Base-by-base conservation (phyloP, 2,888 invertebrate genomes). In the Carcina quercana region DNA sequence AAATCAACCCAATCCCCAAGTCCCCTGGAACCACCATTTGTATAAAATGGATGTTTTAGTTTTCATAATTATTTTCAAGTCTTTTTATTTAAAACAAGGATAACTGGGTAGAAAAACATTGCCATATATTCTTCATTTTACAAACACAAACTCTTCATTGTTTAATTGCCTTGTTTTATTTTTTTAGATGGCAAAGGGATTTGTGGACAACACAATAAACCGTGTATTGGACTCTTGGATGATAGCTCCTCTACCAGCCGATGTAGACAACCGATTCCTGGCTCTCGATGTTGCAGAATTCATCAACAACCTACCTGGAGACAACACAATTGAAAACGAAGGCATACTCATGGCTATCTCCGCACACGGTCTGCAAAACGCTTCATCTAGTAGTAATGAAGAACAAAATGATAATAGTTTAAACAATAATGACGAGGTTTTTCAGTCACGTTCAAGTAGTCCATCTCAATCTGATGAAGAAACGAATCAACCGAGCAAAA, bases 341-440 rank as follows among this genome's bases (percentile, higher is more conserved):
- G 91, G 90, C 1, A 91, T 91, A 33, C 69, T 88, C 15, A 91
- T 91, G 91, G 91, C 91, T 3, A 91, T 91, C 49, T 88, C 88
- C 32, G 89, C 89, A 30, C 89, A 91, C 54, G 91, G 91, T 0
- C 65, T 91, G 35, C 88, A 88, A 44, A 80, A 74, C 42, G 67
- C 69, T 26, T 58, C 62, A 7, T 58, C 40, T 35, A 53, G 67
- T 13, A 59, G 59, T 55, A 42, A 50, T 39, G 42, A 43, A 25
- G 34, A 28, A 12, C 22, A 28, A 6, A 12, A 27, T 24, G 13
- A 15, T n/a, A 12, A 8, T 19, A 17, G 17, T 19, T 30, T 40
- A 26, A 45, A 37, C 30, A 33, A 38, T 17, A 43, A 40, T 22
- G 48, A 46, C 32, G 42, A 52, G 20, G 42, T 38, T 7, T 52